Evolutionary conservation across 2,888 invertebrate genomes (phyloP), one percentile per base, ranked within the genome.

Genomic region (Acanthoscelides obtectus): DNA sequence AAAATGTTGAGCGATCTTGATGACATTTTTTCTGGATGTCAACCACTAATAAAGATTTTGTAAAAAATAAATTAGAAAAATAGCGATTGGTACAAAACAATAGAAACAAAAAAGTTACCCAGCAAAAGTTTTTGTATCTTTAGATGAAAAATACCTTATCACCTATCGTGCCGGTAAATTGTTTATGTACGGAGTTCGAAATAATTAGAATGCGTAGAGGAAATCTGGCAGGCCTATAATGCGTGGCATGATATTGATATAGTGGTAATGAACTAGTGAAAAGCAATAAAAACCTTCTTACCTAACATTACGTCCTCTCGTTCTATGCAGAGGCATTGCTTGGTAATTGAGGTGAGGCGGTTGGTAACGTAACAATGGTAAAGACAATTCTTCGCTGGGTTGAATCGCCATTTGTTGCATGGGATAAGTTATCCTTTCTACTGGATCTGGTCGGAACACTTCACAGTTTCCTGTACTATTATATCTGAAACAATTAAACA

Each of bases 281-380:
- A 45, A 45, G 17, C 17, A 45, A 45, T 45, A 17, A 45, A 45
- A 1, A 6, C 17, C 17, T 12, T 12, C 45, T 45, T 45, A 45
- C 45, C 69, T 71, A 8, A 76, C 92, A 85, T 98, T 97, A 25
- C 94, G 89, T 0, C 98, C 98, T 80, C 92, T 91, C 0, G 93
- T 93, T 76, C 92, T 88, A 81, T 93, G 94, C 69, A 94, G 88
- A 74, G 90, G 89, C 73, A 93, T 86, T 0, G 93, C 91, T 8
- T 89, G 89, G 76, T 92, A 88, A 5, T 90, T 87, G 64, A 87
- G 86, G 67, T 90, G 90, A 70, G 89, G 86, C 66, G 88, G 87
- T 81, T 90, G 89, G 83, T 90, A 91, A 83, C 93, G 84, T 22
- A 93, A 86, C 0, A 90, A 87, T 0, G 93, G 92, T 20, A 91